phyloP scores from a whole-genome alignment of 2,797 vertebrate genomes.

The Pipistrellus pipistrellus region DNA sequence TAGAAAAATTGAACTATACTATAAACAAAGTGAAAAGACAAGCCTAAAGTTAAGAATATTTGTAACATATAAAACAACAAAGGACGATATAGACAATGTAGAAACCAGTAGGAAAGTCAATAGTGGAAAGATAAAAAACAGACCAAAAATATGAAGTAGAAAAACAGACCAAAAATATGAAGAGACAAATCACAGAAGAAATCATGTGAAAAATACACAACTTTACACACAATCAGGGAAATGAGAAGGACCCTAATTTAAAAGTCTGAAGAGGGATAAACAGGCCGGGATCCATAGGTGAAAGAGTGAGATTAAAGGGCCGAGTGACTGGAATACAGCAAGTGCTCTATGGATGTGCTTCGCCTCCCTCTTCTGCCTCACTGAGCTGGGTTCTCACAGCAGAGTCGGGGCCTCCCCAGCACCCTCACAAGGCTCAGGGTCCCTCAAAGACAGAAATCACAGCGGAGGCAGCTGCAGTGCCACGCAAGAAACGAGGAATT shows the following conservation, averaged over 20 bases:
- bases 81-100: background rate
- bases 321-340: background rate
- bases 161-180: background rate
- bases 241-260: background rate
- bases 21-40: background rate
- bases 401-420: background rate
- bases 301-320: background rate
- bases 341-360: fast-evolving
- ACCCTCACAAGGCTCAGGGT: background rate
- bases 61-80: slow-evolving; percentile 23
- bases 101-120: slow-evolving; percentile 5
- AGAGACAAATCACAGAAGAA: background rate
- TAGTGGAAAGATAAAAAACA: background rate
- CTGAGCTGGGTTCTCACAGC: background rate
- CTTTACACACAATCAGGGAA: background rate
- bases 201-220: background rate
- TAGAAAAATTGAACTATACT: background rate
- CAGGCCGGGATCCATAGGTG: background rate
- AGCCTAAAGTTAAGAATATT: background rate
- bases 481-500: fast-evolving
- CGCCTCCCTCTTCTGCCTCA: background rate
- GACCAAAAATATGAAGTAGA: background rate
- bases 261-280: background rate
- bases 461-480: fast-evolving
- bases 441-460: background rate